phyloP scores from a whole-genome alignment of 2,113 vertebrate genomes.

The Cygnus buccinator region DNA sequence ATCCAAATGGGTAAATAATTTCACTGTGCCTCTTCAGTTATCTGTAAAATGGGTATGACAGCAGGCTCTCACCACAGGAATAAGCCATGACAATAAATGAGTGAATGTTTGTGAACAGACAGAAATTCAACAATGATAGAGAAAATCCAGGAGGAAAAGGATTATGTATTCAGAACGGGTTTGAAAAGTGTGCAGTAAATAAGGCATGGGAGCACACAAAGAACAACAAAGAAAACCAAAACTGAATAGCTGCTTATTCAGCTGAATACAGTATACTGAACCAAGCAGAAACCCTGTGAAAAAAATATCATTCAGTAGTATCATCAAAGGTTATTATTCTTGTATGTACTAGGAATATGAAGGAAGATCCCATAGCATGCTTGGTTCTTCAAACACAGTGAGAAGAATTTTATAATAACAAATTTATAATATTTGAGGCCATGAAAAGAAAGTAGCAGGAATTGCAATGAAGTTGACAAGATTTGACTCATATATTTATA shows the following conservation, averaged over 20 bases:
- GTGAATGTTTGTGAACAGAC: not conserved
- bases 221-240: not conserved
- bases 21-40: not conserved
- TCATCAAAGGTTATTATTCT: not conserved
- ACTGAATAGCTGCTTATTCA: not conserved
- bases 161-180: not conserved
- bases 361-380: not conserved
- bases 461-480: constrained; percentile 5
- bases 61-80: not conserved
- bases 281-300: not conserved
- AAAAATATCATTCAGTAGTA: not conserved
- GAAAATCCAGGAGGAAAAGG: not conserved
- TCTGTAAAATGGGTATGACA: not conserved
- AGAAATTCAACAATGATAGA: not conserved
- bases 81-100: not conserved
- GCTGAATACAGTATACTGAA: not conserved
- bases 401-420: constrained; percentile 1
- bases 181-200: not conserved
- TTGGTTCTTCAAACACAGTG: not conserved
- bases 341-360: not conserved
- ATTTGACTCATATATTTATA: not conserved
- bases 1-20: not conserved
- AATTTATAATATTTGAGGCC: not conserved
- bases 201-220: not conserved
- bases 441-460: not conserved